Evolutionary conservation across 2,113 vertebrate species (phyloP).

Genomic region (Lucifuga dentata): DNA sequence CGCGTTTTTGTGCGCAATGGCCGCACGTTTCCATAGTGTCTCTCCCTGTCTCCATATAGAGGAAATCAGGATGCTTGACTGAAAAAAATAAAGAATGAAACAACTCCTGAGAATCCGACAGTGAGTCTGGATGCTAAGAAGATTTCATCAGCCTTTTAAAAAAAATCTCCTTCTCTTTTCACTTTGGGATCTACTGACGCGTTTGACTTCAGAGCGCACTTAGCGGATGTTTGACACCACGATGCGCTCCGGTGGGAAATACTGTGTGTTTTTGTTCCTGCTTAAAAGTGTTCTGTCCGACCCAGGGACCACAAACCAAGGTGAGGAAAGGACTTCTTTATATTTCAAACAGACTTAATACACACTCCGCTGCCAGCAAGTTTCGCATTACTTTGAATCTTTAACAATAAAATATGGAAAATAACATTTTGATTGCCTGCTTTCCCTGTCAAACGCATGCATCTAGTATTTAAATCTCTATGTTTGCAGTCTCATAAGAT

Average conservation of each 20-base stretch:
- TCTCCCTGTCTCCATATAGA: conserved; percentile 16
- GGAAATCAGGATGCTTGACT: conserved; percentile 26
- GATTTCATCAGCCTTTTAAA: conserved; percentile 14
- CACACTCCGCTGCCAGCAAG: not conserved
- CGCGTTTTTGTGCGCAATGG: conserved; percentile 48
- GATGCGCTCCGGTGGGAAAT: conserved; percentile 74
- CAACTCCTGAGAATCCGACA: conserved; percentile 44
- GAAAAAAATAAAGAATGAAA: conserved; percentile 6
- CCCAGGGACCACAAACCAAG: conserved; percentile 79
- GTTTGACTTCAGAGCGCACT: conserved; percentile 55
- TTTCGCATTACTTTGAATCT: not conserved
- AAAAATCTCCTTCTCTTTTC: conserved; percentile 10
- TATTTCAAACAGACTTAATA: not conserved
- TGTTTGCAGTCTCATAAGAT: no score
- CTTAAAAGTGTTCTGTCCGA: conserved; percentile 76
- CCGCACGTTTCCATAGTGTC: not conserved
- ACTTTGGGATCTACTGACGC: conserved; percentile 37
- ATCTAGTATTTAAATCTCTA: no score
- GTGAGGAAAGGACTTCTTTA: conserved; percentile 65
- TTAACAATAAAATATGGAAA: not conserved
- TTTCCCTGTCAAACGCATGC: no score
- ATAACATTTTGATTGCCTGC: no score
- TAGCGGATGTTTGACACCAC: conserved; percentile 59
- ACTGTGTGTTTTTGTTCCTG: conserved; percentile 76
- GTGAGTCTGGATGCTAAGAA: conserved; percentile 35